Evolutionary conservation across 2,113 vertebrate species (phyloP), one percentile per base, ranked within the genome.

Genomic region (Carlito syrichta): DNA sequence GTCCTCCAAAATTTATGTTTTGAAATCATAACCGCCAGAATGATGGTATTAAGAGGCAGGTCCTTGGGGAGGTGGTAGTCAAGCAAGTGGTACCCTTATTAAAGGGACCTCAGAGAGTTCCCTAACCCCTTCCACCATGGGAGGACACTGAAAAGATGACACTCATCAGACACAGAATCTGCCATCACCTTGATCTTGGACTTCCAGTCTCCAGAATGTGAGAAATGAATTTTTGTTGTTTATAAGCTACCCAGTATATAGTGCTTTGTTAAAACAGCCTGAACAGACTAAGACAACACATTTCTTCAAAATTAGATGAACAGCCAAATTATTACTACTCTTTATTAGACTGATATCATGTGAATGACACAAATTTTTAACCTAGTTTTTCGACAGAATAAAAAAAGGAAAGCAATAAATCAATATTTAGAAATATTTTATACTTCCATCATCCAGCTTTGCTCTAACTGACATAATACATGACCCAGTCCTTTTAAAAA

Each of bases 401-500:
- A 45, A 69, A 85, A 62, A 48, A 84, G 62, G 32, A 77, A 69
- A 43, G 23, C 32, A 12, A 4, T 14, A 8, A 8, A 9, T 30
- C 38, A 43, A 4, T 6, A 8, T 23, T 81, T 43, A 45, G 43
- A 38, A 60, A 45, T 23, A 20, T 4, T 0, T 0, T 9, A 0
- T 8, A 0, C 25, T 43, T 30, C 52, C 14, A 0, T 22, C 3
- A 6, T 20, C 63, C 63, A 22, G 0, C 27, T 3, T 2, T 8
- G 22, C 38, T 86, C 62, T 69, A 2, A 1, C 0, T 35, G 73
- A 20, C 7, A 2, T 12, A 52, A 20, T 11, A 11, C 12, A 0
- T 0, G 20, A 8, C 50, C 8, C 22, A 16, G 0, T 23, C 32
- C 17, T 66, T n/a, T n/a, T n/a, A n/a, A n/a, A n/a, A n/a, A n/a